Conservation (phyloP, 2,888 invertebrate genomes). For the Eumacrocentrus americanus region DNA sequence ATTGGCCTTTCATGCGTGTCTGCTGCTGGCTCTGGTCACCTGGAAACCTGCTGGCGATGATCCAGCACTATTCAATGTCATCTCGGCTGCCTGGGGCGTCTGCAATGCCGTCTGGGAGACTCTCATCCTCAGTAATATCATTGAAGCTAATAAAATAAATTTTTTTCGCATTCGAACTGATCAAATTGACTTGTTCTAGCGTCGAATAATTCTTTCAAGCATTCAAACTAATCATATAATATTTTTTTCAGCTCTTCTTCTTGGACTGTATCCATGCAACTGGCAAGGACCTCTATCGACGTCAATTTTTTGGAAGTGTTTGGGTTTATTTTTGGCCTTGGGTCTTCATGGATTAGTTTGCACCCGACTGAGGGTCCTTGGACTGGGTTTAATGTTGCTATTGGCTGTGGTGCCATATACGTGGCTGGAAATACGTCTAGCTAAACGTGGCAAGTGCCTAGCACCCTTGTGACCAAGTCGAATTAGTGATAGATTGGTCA, state of each 20-base stretch:
- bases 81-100: conserved; percentile 86
- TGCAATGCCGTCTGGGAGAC: conserved; percentile 88
- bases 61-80: conserved; percentile 80
- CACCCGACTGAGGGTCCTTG: conserved; percentile 62
- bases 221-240: no score
- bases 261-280: conserved; percentile 57
- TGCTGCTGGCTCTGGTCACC: conserved; percentile 75
- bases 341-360: conserved; percentile 68
- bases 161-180: no score
- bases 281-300: conserved; percentile 62
- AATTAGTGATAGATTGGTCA: conserved; percentile 29
- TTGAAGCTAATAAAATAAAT: neutral
- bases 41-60: conserved; percentile 85
- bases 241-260: conserved; percentile 50
- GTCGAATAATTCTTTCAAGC: no score
- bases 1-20: conserved; percentile 79
- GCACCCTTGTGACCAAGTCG: conserved; percentile 61
- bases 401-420: conserved; percentile 65
- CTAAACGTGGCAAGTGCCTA: conserved; percentile 62
- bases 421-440: conserved; percentile 64
- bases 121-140: conserved; percentile 59
- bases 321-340: conserved; percentile 66
- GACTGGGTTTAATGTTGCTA: conserved; percentile 63
- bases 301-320: conserved; percentile 64
- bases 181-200: no score